These are phyloP conservation scores for Rapana venosa DNA, from an alignment of 2,888 invertebrate species.

Conservation along the genomic window DNA sequence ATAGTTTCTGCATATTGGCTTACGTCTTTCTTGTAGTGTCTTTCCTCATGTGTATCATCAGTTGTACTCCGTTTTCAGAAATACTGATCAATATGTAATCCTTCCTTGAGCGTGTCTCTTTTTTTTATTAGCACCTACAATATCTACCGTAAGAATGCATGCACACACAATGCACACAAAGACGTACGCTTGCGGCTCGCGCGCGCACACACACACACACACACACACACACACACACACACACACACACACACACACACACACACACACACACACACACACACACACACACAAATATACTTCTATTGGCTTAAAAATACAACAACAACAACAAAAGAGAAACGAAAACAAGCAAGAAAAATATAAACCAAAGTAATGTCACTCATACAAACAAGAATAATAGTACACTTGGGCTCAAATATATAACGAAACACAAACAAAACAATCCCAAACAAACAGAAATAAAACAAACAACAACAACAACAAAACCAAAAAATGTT, in stretches of 20 bases:
- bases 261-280: neutral
- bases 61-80: too few species aligned
- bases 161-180: neutral
- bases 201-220: neutral
- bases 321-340: too few species aligned
- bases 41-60: too few species aligned
- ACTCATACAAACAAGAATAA: neutral
- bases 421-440: too few species aligned
- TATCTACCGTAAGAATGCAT: too few species aligned
- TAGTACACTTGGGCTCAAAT: neutral
- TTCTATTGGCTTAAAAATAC: neutral
- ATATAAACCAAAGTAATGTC: neutral
- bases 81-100: too few species aligned
- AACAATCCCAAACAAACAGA: too few species aligned
- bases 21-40: too few species aligned
- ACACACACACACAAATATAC: slow-evolving; percentile 4
- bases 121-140: neutral
- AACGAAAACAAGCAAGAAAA: neutral
- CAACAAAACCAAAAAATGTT: too few species aligned
- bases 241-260: neutral
- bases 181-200: neutral
- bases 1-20: too few species aligned
- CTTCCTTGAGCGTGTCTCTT: too few species aligned
- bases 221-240: neutral
- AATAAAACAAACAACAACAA: too few species aligned